Evolutionary conservation across 2,113 vertebrate genomes (phyloP), one percentile per base, ranked within the genome.

Genomic region (Nycticebus coucang): DNA sequence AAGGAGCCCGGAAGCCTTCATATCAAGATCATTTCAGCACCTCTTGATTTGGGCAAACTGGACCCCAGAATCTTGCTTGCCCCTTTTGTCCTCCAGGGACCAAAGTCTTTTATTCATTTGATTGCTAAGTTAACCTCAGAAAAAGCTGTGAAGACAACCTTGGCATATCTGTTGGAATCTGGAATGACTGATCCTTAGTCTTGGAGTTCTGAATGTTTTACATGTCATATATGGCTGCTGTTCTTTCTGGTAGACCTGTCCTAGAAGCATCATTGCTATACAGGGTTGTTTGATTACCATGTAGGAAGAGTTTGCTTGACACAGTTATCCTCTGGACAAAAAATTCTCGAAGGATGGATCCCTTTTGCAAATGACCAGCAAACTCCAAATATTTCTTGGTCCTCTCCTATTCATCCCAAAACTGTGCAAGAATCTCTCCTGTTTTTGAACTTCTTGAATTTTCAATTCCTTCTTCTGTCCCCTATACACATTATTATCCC

Each of bases 161-260:
- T 89, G 69, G 33, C 30, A 68, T 94, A 57, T 60, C 41, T 81
- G 10, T 59, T 93, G 84, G 68, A 7, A 24, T 77, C 41, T 75
- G 53, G 24, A 85, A 45, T 62, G 53, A 71, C 0, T 77, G 79
- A 59, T 59, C 17, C 17, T 78, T 81, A 33, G 10, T 80, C 84
- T 82, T 35, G 26, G 80, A 57, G 45, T 88, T 88, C 71, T 85
- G 45, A 95, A 77, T n/a, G 30, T 71, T 91, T 96, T 77, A 7
- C 53, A 80, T 50, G 93, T 91, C 78, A 88, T 85, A 88, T 85
- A 24, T 55, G 24, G 60, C 93, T 93, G 22, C 77, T 69, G 19
- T 81, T 41, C 26, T 92, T 94, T 80, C 55, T 89, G 53, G 57
- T 93, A 93, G 69, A 91, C 37, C 17, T 77, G 37, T 13, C 30